Evolutionary conservation across 2,113 vertebrate species (phyloP), one percentile per base, ranked within the genome.

Genomic region (Romanogobio albipinnatus): DNA sequence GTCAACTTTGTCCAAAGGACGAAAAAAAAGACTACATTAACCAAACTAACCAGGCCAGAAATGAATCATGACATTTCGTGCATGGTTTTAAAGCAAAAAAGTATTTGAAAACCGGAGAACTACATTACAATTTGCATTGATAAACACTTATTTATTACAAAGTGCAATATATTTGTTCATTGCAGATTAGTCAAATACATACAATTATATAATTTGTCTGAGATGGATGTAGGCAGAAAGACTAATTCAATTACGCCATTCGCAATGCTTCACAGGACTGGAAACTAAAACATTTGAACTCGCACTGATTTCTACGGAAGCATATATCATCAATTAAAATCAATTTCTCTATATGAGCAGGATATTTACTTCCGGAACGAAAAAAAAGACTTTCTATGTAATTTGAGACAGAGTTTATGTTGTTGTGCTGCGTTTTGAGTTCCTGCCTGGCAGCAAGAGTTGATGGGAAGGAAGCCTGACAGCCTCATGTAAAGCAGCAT

Each of bases 401-500:
- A 77, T 58, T 74, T 80, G 85, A 83, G 74, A 51, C 47, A 4
- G 24, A 68, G 49, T 73, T 86, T 51, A 59, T 17, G 64, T 56
- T 68, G 73, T 68, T 66, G 53, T 33, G 58, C 14, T 29, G 17
- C n/a, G n/a, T 26, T 22, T 6, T 59, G 14, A 59, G 45, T 78
- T 80, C 22, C 26, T 78, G 70, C 15, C 36, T 70, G 77, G 51
- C 53, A 73, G 24, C 22, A 45, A 33, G 5, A 76, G 26, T 45
- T 74, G 26, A 53, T 43, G 62, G 10, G 49, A 81, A 29, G 24
- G 61, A 87, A 70, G 15, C 75, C 64, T 81, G 71, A 77, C 76
- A 87, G 79, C 26, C 56, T 76, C 68, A 76, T 80, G 75, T 82
- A 86, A 80, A 86, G 51, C 64, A 26, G 47, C 45, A 80, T 45